Base-by-base conservation (phyloP, 2,888 invertebrate species). In the Pogonocherus hispidulus region DNA sequence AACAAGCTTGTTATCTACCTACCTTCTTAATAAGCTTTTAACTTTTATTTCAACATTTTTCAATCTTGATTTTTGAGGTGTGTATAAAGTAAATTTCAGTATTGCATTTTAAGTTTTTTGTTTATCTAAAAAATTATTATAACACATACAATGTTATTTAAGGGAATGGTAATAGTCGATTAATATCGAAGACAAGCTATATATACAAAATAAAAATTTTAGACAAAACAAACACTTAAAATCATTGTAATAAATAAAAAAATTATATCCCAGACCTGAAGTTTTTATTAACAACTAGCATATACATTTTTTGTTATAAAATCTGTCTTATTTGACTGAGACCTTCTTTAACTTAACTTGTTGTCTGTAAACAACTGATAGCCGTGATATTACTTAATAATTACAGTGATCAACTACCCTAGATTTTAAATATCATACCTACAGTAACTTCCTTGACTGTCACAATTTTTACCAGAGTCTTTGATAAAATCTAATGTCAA, bases 221-320 rank as follows among this genome's bases (percentile, higher is more conserved):
- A n/a, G n/a, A n/a, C n/a, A n/a, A n/a, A n/a, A n/a, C n/a, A n/a
- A n/a, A n/a, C n/a, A n/a, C n/a, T n/a, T n/a, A n/a, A n/a, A n/a
- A n/a, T n/a, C n/a, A n/a, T 5, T 3, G 41, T 20, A 51, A n/a
- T 51, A 59, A 59, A 47, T 41, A 23, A 59, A 59, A 47, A 16
- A 47, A 19, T 27, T 6, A 16, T 4, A 16, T 84, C 84, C 84
- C 84, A 83, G 83, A 84, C 84, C 84, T 84, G 83, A 84, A 80
- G 73, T 81, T 84, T 85, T 84, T 84, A 79, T 85, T 84, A 85
- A 84, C 84, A 85, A 85, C 84, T 84, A 85, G 84, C 83, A 84
- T 71, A 84, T 85, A 85, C 84, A 85, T 79, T 76, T 75, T 81
- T 82, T 81, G 80, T 82, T 82, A 83, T 83, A 84, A 80, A 81